These are phyloP conservation scores for Dromius quadrimaculatus DNA, from an alignment of 2,888 invertebrate species.

Conservation along the genomic window DNA sequence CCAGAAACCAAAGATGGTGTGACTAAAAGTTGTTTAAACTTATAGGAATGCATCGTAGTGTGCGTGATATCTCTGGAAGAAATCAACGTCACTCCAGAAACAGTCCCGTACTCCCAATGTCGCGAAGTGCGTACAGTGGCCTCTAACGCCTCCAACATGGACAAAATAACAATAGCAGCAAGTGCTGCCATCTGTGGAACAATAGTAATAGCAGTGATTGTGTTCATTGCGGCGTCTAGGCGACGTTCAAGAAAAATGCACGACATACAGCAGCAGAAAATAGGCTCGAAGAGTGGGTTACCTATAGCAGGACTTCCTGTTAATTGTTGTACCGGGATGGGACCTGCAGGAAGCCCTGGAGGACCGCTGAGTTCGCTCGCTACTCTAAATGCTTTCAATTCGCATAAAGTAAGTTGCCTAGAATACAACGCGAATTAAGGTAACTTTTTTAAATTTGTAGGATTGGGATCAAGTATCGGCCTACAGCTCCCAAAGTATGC, in stretches of 20 bases:
- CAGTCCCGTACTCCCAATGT: slow-evolving; percentile 87
- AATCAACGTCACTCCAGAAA: slow-evolving; percentile 87
- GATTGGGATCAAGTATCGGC: slow-evolving; percentile 92
- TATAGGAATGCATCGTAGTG: slow-evolving; percentile 91
- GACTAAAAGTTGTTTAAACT: slow-evolving; percentile 53
- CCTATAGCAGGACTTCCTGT: slow-evolving; percentile 82
- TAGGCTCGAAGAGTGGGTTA: slow-evolving; percentile 71
- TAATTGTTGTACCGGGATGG: slow-evolving; percentile 80
- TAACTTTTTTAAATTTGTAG: slow-evolving; percentile 58
- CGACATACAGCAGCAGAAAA: slow-evolving; percentile 75
- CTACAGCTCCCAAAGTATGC: slow-evolving; percentile 91
- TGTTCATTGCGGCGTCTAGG: slow-evolving; percentile 89
- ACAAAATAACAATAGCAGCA: slow-evolving; percentile 94
- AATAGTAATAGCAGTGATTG: slow-evolving; percentile 89
- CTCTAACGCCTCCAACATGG: slow-evolving; percentile 89
- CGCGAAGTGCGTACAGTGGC: slow-evolving; percentile 89
- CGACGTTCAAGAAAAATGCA: slow-evolving; percentile 84
- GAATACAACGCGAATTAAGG: too few relatives aligned
- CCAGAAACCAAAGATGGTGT: too few relatives aligned
- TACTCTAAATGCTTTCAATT: slow-evolving; percentile 86
- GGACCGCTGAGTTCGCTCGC: slow-evolving; percentile 87
- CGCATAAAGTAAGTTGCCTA: slow-evolving; percentile 81
- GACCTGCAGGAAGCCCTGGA: slow-evolving; percentile 81
- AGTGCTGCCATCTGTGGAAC: slow-evolving; percentile 94
- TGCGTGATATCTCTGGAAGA: slow-evolving; percentile 93